Conservation (phyloP, 2,888 invertebrate genomes). For the Tricholauxania praeusta region DNA sequence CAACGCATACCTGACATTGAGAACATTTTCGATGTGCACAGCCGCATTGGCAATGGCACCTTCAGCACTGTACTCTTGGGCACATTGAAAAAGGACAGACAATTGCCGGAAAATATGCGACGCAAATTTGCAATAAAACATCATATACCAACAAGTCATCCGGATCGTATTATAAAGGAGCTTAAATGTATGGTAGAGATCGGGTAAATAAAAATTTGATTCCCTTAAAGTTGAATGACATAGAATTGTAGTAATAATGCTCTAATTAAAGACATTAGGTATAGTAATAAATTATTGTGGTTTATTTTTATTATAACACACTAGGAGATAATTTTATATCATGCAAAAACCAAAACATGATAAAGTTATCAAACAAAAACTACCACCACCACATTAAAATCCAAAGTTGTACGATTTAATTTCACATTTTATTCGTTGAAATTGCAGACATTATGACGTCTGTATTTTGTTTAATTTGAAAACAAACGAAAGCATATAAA, state of each 20-base stretch:
- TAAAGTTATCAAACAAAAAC: neutral
- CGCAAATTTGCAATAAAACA: slow-evolving; percentile 86
- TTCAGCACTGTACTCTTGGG: slow-evolving; percentile 90
- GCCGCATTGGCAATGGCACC: slow-evolving; percentile 85
- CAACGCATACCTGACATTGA: slow-evolving; percentile 73
- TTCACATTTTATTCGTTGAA: neutral
- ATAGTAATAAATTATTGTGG: neutral
- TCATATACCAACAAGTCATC: slow-evolving; percentile 88
- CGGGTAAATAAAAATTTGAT: slow-evolving; percentile 71
- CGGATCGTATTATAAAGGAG: slow-evolving; percentile 84
- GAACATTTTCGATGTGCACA: slow-evolving; percentile 75
- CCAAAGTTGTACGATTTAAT: neutral
- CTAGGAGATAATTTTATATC: neutral
- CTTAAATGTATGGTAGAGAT: slow-evolving; percentile 82
- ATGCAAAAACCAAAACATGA: neutral
- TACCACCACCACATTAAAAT: neutral
- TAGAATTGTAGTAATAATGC: neutral
- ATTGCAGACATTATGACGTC: slow-evolving; percentile 9
- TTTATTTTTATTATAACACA: neutral
- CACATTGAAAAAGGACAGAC: slow-evolving; percentile 69
- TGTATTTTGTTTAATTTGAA: neutral
- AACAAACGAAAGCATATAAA: slow-evolving; percentile 2
- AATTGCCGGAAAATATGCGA: slow-evolving; percentile 68
- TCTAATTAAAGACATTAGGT: neutral
- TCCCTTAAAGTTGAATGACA: neutral